phyloP scores from a whole-genome alignment of 2,888 invertebrate species.

The Cylloceria caligata region DNA sequence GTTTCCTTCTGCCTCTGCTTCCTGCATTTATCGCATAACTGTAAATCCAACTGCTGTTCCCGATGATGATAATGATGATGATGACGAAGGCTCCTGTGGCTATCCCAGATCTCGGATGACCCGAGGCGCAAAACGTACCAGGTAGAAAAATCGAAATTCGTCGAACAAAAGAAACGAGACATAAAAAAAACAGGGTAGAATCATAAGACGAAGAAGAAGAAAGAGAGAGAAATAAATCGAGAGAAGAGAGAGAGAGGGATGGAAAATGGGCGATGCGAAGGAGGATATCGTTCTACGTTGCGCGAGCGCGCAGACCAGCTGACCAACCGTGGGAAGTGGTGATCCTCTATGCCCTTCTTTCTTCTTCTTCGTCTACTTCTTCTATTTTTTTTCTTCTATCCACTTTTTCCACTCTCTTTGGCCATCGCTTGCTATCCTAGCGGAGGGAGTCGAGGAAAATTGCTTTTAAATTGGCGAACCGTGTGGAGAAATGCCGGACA shows the following conservation, averaged over 20 bases:
- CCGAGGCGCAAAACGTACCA: conserved; percentile 70
- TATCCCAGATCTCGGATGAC: conserved; percentile 76
- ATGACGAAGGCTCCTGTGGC: conserved; percentile 65
- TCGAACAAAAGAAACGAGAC: conserved; percentile 44
- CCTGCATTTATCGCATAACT: conserved; percentile 74
- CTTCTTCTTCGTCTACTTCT: conserved; percentile 56
- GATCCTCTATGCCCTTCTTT: conserved; percentile 64
- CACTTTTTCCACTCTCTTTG: conserved; percentile 42
- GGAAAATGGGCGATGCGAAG: conserved; percentile 67
- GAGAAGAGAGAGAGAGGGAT: conserved; percentile 49
- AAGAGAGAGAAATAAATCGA: conserved; percentile 35
- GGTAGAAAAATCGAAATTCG: conserved; percentile 82
- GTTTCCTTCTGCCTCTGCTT: background rate
- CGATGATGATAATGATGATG: conserved; percentile 62
- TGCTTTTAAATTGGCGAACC: conserved; percentile 82
- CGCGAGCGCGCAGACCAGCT: conserved; percentile 81
- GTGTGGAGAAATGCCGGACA: conserved; percentile 66
- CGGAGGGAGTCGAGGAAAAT: conserved; percentile 78
- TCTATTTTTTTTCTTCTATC: conserved; percentile 44
- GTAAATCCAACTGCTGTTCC: conserved; percentile 71
- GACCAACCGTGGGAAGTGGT: conserved; percentile 84
- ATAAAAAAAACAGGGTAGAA: conserved; percentile 51
- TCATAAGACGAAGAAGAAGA: conserved; percentile 37
- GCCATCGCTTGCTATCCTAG: conserved; percentile 28
- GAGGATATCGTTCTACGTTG: conserved; percentile 58